phyloP scores from a whole-genome alignment of 1,140 invertebrate genomes.

The Papilio polytes region DNA sequence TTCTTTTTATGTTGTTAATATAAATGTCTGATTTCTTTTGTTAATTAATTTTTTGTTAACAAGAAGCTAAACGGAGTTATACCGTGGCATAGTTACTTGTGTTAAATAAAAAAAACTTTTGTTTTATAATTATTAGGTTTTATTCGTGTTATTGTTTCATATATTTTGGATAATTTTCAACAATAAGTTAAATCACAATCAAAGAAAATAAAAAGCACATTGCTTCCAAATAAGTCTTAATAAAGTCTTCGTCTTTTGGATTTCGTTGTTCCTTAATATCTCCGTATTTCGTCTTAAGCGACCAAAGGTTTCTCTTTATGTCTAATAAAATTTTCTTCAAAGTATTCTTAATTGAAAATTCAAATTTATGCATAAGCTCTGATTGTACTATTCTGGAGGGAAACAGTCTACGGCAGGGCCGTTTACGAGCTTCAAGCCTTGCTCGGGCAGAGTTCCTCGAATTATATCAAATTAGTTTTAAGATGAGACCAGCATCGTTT shows the following conservation, averaged over 20 bases:
- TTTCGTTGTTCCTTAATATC: conserved; percentile 65
- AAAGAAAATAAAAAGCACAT: not conserved
- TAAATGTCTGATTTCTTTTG: no score
- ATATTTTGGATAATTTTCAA: no score
- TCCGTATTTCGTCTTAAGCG: conserved; percentile 78
- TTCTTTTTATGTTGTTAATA: not conserved
- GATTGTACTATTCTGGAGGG: conserved; percentile 72
- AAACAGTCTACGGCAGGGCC: conserved; percentile 59
- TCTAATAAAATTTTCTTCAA: conserved; percentile 83
- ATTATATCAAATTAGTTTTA: conserved; percentile 71
- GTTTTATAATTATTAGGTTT: not conserved
- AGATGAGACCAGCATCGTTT: conserved; percentile 56
- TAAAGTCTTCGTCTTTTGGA: conserved; percentile 41
- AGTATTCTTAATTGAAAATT: conserved; percentile 83
- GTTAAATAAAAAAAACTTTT: no score
- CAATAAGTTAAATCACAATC: not conserved
- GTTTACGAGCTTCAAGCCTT: conserved; percentile 72
- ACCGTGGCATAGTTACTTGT: no score
- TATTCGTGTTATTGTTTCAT: no score
- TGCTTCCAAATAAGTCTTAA: not conserved
- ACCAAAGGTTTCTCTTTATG: conserved; percentile 82
- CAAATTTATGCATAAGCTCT: conserved; percentile 84
- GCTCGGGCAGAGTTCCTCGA: conserved; percentile 54
- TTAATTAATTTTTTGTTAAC: no score
- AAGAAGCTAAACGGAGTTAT: no score